Base-by-base conservation (phyloP, 2,113 vertebrate species). In the Cariama cristata region DNA sequence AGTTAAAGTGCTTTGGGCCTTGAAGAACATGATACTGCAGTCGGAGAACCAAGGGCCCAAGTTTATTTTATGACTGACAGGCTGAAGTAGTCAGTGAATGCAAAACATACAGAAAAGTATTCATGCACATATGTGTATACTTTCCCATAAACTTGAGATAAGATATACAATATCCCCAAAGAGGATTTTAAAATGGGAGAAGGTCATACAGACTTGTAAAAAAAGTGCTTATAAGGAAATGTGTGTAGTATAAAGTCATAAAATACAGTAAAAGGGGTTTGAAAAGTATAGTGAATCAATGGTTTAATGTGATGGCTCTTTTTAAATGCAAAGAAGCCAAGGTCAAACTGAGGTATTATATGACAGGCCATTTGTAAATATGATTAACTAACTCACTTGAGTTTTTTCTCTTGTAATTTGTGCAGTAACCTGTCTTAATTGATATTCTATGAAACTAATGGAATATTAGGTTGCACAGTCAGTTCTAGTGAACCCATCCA, bases 311-410 rank as follows among this genome's bases (percentile, higher is more conserved):
- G 40, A 81, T 84, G 15, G 3, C 42, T 84, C 55, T 77, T 90
- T 88, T 69, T 67, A 91, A 93, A 94, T 79, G 35, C 44, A 89
- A 84, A 66, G 42, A 86, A 91, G 81, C 17, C 22, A 93, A 91
- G 44, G 32, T 68, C 60, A 81, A 58, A 55, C n/a, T 38, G 64
- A 86, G 23, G 9, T 91, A 23, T 55, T 81, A 45, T 38, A 74
- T 84, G 52, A 73, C 86, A 82, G 52, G 2, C 20, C 72, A 88
- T 89, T 96, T 93, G 38, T 94, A 95, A 92, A 89, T 74, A 75
- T 67, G 73, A 94, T 89, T 64, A 94, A 96, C 56, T 88, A 90
- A 88, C 80, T 96, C 53, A 50, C 21, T 66, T 79, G 27, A 71
- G 7, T 11, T 91, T 95, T 95, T 96, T 67, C 38, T 67, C 26